A percentile compares a stretch with the other conserved stretches of the same genome.
Conservation (phyloP, 2,797 vertebrate species). For the Zalophus californianus region DNA sequence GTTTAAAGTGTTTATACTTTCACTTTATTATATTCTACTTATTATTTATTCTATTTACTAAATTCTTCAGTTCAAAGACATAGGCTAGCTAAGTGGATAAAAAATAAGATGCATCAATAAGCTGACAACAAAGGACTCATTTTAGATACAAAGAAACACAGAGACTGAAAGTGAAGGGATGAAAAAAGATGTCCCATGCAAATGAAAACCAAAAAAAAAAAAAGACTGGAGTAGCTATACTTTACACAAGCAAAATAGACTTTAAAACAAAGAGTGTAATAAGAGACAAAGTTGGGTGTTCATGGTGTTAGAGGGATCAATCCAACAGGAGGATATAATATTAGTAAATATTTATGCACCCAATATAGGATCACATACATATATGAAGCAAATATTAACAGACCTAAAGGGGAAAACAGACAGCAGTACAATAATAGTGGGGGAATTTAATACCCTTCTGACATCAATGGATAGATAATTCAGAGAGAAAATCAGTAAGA, state of each 20-base stretch:
- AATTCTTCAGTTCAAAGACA: neutral
- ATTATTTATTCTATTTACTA: neutral
- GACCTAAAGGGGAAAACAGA: neutral
- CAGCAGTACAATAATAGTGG: neutral
- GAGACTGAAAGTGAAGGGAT: neutral
- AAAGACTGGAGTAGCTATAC: neutral
- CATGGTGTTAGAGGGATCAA: neutral
- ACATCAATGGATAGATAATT: neutral
- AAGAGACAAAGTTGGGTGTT: neutral
- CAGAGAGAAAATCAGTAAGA: neutral
- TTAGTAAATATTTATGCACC: neutral
- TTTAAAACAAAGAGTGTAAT: neutral
- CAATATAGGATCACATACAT: neutral
- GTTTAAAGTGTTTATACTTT: neutral
- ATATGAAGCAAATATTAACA: neutral
- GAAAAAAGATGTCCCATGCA: neutral
- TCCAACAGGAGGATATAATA: neutral
- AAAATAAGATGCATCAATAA: neutral
- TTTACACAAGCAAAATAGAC: neutral
- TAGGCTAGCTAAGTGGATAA: neutral
- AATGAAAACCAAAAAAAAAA: neutral
- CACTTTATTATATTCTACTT: neutral
- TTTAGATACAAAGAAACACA: neutral
- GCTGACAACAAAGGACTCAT: neutral
- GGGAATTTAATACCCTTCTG: neutral